Conservation (phyloP, 2,888 invertebrate species). For the Drosophila anceps region DNA sequence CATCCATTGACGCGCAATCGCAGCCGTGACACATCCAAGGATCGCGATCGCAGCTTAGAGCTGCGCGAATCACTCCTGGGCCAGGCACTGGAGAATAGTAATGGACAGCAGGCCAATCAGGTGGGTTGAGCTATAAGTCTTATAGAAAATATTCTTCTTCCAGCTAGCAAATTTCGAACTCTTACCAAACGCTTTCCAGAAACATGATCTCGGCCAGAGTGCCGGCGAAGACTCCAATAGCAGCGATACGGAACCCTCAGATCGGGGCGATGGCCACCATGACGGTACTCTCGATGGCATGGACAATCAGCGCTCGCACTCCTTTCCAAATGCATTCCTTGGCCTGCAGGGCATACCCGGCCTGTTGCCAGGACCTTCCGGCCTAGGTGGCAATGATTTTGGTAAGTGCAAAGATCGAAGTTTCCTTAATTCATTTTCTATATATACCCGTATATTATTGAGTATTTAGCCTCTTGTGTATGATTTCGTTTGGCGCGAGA, state of each 20-base stretch:
- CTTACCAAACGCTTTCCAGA: slow-evolving; percentile 61
- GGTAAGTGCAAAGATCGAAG: slow-evolving; percentile 87
- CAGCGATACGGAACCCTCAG: slow-evolving; percentile 92
- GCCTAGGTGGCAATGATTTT: slow-evolving; percentile 93
- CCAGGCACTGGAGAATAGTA: slow-evolving; percentile 90
- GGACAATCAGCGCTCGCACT: slow-evolving; percentile 89
- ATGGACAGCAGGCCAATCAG: slow-evolving; percentile 86
- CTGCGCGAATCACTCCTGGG: slow-evolving; percentile 90
- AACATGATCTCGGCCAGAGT: slow-evolving; percentile 88
- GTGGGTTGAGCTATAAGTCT: slow-evolving; percentile 41
- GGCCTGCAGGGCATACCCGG: slow-evolving; percentile 93
- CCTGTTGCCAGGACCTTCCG: slow-evolving; percentile 94
- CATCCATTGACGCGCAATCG: slow-evolving; percentile 84
- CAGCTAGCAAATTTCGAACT: not conserved
- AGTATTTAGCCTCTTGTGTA: slow-evolving; percentile 75
- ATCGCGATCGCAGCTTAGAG: slow-evolving; percentile 88
- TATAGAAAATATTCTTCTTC: not conserved
- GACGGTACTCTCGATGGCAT: slow-evolving; percentile 88
- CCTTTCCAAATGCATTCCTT: slow-evolving; percentile 92
- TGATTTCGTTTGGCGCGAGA: slow-evolving; percentile 57
- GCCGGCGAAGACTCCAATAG: slow-evolving; percentile 94
- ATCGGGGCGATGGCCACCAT: slow-evolving; percentile 88
- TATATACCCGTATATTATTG: slow-evolving; percentile 25
- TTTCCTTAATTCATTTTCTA: slow-evolving; percentile 9
- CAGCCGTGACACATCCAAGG: slow-evolving; percentile 84